Evolutionary conservation across 2,888 invertebrate genomes (phyloP).

Genomic region (Dysmachus trigonus): DNA sequence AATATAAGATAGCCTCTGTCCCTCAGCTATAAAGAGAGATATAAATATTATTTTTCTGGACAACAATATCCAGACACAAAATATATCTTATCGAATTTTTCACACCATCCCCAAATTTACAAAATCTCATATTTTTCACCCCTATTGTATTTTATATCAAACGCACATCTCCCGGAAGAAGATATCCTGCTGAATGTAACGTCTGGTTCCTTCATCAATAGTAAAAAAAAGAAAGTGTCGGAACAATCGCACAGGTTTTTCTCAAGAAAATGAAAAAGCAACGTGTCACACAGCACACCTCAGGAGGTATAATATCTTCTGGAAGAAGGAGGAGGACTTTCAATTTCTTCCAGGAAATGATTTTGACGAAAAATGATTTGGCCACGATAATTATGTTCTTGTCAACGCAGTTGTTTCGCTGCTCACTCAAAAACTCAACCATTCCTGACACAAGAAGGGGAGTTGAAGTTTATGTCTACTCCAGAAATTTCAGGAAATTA

Average conservation of each 20-base stretch:
- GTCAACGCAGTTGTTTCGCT: not conserved
- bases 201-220: not conserved
- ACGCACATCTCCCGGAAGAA: not conserved
- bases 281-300: not conserved
- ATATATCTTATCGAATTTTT: not conserved
- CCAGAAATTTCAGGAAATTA: not conserved
- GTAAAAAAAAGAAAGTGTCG: not conserved
- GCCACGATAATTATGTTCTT: not conserved
- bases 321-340: not conserved
- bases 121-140: not conserved
- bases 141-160: not conserved
- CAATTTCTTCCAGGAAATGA: not conserved
- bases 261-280: not conserved
- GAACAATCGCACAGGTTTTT: not conserved
- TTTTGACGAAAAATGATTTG: not conserved
- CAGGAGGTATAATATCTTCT: not conserved
- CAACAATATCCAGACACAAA: not conserved
- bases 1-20: not conserved
- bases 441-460: not conserved
- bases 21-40: not conserved
- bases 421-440: not conserved
- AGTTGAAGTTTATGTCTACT: not conserved
- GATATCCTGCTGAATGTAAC: not conserved
- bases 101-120: not conserved
- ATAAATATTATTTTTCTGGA: not conserved